Percentiles rank a stretch among this genome's conserved stretches.
These are phyloP conservation scores for Subacronicta megacephala DNA, from an alignment of 2,888 invertebrate species.

Conservation along the genomic window DNA sequence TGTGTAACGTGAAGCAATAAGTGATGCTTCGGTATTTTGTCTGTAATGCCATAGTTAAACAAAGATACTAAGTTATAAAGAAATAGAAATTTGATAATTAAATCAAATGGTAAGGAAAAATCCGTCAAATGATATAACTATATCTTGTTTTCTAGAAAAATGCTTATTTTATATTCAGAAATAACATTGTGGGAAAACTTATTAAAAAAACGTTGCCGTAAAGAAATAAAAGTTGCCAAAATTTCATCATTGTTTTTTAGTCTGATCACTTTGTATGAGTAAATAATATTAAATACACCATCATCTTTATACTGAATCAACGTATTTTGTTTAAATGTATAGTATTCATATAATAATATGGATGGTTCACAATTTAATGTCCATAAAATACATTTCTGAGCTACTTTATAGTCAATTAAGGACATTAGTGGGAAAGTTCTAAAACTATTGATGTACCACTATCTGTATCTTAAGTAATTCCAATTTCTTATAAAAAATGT, in stretches of 20 bases:
- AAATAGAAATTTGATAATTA: slow-evolving; percentile 28
- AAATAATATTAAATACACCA: slow-evolving; percentile 4
- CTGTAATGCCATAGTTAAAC: slow-evolving; percentile 54
- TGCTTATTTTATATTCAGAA: slow-evolving; percentile 24
- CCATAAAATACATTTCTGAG: slow-evolving; percentile 19
- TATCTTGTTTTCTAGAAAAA: slow-evolving; percentile 23
- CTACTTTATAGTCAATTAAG: slow-evolving; percentile 42
- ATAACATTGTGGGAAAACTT: slow-evolving; percentile 16
- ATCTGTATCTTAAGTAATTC: slow-evolving; percentile 35
- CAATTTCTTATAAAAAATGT: slow-evolving; percentile 51
- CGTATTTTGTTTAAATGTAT: slow-evolving; percentile 7
- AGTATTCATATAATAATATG: slow-evolving; percentile 14
- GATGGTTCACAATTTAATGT: slow-evolving; percentile 35
- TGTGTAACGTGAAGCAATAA: slow-evolving; percentile 70
- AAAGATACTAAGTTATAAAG: slow-evolving; percentile 36
- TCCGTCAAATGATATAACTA: slow-evolving; percentile 44
- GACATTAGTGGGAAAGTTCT: slow-evolving; percentile 10
- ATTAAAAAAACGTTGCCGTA: slow-evolving; percentile 11
- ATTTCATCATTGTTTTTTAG: slow-evolving; percentile 14
- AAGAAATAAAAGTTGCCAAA: slow-evolving; percentile 47
- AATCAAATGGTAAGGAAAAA: slow-evolving; percentile 31
- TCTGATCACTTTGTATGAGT: slow-evolving; percentile 14
- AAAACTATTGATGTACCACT: slow-evolving; percentile 23
- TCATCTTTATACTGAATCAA: slow-evolving; percentile 9
- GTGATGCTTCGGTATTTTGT: slow-evolving; percentile 69